Conservation (phyloP, 2,888 invertebrate species). For the Sturmia bella region DNA sequence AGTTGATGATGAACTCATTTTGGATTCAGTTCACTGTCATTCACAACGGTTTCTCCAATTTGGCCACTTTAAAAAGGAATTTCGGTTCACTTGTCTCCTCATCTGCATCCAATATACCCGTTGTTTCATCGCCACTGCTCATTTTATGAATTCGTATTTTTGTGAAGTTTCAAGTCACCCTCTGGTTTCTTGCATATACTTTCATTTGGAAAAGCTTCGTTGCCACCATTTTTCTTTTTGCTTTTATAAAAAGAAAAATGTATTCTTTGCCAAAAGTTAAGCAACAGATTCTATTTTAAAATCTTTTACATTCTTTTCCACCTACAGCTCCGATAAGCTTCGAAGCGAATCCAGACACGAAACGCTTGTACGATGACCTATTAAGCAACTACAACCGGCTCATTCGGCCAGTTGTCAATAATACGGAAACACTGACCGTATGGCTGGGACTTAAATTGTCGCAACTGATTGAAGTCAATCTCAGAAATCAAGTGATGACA, state of each 20-base stretch:
- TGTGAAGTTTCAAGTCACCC: no score
- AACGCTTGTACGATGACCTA: slow-evolving; percentile 96
- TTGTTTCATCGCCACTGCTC: no score
- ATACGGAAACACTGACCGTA: slow-evolving; percentile 95
- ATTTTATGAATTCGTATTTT: no score
- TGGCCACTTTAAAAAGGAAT: no score
- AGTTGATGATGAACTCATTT: no score
- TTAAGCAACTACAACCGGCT: slow-evolving; percentile 97
- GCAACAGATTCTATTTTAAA: slow-evolving; percentile 16
- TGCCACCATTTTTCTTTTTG: background rate
- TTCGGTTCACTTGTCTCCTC: no score
- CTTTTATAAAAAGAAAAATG: slow-evolving; percentile 47
- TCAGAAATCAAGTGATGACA: slow-evolving; percentile 97
- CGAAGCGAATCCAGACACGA: slow-evolving; percentile 96
- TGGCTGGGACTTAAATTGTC: slow-evolving; percentile 94
- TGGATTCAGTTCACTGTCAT: no score
- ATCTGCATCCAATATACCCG: no score
- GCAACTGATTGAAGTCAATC: slow-evolving; percentile 94
- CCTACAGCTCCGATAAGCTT: slow-evolving; percentile 79
- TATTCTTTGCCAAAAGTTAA: slow-evolving; percentile 27
- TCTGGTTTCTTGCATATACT: no score
- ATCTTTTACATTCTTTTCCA: background rate
- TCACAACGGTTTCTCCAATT: no score
- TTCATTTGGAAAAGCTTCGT: no score
- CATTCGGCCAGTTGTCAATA: slow-evolving; percentile 96